These are phyloP conservation scores for Lordiphosa stackelbergi DNA, from an alignment of 1,140 invertebrate species.

Conservation along the genomic window DNA sequence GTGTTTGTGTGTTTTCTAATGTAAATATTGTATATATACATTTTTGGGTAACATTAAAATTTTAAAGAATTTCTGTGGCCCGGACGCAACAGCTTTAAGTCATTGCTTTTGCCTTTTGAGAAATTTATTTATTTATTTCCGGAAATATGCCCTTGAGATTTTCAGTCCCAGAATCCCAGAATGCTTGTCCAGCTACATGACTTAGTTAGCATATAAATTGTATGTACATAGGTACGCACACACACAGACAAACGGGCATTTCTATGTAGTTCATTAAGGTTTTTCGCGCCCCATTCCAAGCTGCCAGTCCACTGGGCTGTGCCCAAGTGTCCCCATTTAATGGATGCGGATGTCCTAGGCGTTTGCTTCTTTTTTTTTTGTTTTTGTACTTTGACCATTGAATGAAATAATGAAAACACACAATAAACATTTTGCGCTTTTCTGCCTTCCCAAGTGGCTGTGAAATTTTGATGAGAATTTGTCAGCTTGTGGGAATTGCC, in stretches of 20 bases:
- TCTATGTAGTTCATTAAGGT: constrained; percentile 66
- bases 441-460: constrained; percentile 70
- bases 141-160: constrained; percentile 75
- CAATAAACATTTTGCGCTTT: constrained; percentile 75
- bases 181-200: constrained; percentile 18
- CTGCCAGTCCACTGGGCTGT: too few species aligned
- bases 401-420: constrained; percentile 64
- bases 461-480: constrained; percentile 72
- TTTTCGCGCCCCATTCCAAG: constrained; percentile 35
- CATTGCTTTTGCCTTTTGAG: constrained; percentile 20
- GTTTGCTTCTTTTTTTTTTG: constrained; percentile 6
- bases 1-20: too few species aligned
- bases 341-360: constrained; percentile 33
- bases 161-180: constrained; percentile 7
- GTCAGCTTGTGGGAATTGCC: constrained; percentile 61
- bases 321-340: constrained; percentile 11
- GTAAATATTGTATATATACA: too few species aligned
- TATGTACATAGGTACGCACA: constrained; percentile 30
- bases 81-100: constrained; percentile 4
- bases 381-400: constrained; percentile 48
- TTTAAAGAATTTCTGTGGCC: constrained; percentile 35
- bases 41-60: too few species aligned
- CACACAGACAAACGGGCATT: constrained; percentile 18
- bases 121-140: constrained; percentile 75
- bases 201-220: constrained; percentile 46